Conservation (phyloP, 2,797 vertebrate genomes). For the Leptatherina wallacei region DNA sequence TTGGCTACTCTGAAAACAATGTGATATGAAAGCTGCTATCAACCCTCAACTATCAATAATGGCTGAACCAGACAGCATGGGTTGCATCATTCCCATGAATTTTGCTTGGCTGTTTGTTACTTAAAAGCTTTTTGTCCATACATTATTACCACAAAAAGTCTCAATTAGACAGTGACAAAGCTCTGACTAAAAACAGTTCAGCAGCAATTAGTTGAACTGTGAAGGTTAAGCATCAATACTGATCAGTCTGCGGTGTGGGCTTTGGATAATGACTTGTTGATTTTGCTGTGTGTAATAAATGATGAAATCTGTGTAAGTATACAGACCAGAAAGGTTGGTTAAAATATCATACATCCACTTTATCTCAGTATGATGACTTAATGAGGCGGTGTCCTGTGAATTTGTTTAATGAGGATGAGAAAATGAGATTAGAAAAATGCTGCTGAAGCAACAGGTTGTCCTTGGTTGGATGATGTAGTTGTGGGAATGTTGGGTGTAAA, state of each 20-base stretch:
- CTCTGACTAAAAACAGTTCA: constrained; percentile 24
- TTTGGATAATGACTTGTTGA: constrained; percentile 45
- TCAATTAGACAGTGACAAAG: constrained; percentile 46
- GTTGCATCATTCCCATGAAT: not conserved
- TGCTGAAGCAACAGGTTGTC: constrained; percentile 44
- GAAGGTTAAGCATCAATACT: constrained; percentile 31
- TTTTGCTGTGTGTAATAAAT: constrained; percentile 48
- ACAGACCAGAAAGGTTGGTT: constrained; percentile 39
- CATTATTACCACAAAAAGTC: not conserved
- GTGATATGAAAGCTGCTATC: not conserved
- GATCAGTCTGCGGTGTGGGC: constrained; percentile 33
- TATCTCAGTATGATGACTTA: constrained; percentile 40
- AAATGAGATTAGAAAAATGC: not conserved
- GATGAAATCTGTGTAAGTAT: constrained; percentile 23
- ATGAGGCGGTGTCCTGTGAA: constrained; percentile 31
- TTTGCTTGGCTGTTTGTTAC: not conserved
- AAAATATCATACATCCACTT: constrained; percentile 47
- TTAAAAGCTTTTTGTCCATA: not conserved
- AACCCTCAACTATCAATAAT: not conserved
- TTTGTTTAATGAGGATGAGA: constrained; percentile 47
- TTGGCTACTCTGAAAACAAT: not conserved
- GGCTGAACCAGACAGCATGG: not conserved
- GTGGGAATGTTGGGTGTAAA: constrained; percentile 41
- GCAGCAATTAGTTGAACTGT: constrained; percentile 49
- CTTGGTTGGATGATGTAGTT: constrained; percentile 53